These are phyloP conservation scores for Mormoops blainvillei DNA, from an alignment of 2,113 vertebrate genomes.

Conservation along the genomic window DNA sequence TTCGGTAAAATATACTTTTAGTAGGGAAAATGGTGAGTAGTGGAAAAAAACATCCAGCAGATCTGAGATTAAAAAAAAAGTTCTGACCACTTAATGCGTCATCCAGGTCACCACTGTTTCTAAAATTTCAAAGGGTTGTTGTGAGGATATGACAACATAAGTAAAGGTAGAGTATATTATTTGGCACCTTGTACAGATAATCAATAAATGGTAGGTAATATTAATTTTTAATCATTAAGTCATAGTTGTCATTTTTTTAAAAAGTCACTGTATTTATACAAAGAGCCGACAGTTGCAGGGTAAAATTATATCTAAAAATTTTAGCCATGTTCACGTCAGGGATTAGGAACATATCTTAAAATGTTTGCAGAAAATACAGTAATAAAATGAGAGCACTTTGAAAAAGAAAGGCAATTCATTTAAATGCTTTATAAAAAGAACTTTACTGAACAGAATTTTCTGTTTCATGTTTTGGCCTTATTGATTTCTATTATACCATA, in stretches of 20 bases:
- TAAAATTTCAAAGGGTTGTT: neutral
- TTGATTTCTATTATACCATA: neutral
- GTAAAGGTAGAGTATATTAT: neutral
- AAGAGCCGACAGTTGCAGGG: neutral
- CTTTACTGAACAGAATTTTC: neutral
- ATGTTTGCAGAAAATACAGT: neutral
- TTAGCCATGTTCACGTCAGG: neutral
- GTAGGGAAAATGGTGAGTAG: neutral
- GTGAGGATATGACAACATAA: neutral
- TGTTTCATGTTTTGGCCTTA: neutral
- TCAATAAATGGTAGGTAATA: neutral
- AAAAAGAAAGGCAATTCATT: neutral
- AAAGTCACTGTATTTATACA: neutral
- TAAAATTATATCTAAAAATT: conserved; percentile 22
- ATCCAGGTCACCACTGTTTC: neutral
- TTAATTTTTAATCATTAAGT: neutral
- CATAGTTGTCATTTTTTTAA: neutral
- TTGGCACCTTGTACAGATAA: neutral
- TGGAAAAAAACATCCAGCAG: neutral
- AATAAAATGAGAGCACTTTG: neutral
- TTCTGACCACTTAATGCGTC: neutral
- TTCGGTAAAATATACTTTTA: neutral
- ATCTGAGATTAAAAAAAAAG: neutral
- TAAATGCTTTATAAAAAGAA: neutral
- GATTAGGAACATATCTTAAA: neutral